Evolutionary conservation across 1,140 invertebrate species (phyloP), one percentile per base, ranked within the genome.

Genomic region (Drosophila sp.): DNA sequence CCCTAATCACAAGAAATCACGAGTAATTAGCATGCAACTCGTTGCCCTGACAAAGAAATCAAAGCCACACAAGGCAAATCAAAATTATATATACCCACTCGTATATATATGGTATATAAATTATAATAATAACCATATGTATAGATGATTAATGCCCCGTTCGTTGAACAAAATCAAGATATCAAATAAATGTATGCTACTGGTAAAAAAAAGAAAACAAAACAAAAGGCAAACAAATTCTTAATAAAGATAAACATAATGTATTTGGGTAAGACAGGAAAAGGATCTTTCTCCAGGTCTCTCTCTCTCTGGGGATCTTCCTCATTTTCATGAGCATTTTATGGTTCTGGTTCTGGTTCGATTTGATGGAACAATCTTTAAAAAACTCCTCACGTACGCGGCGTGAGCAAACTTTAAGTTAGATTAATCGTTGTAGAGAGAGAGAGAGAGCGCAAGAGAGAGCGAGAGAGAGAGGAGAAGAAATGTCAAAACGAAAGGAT

Each of bases 381-480:
- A 32, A 63, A 87, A 71, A 69, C 84, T 35, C 63, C 71, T 89
- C 84, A 89, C 84, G 84, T 89, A 80, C 85, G 74, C 57, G 58
- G 84, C 84, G 84, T 89, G 84, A 89, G 85, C 85, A 89, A 89
- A 89, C 84, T 89, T 89, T 84, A 89, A 89, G 84, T 89, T 84
- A 89, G 84, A 89, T 89, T 89, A 90, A 89, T 89, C 80, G 84
- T 74, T 72, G 66, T 81, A 81, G 77, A 76, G 80, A 70, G 60
- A 17, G 44, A 7, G 44, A 7, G 17, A 25, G 17, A 47, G 17
- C 17, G 17, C 17, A 17, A 25, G 5, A 25, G 41, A 47, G 4
- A 47, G 44, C 7, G 8, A 50, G 23, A 23, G 4, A 50, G 23
- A 3, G 23, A 50, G 65, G 66, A 66, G 63, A 70, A 78, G 74